Evolutionary conservation across 2,113 vertebrate genomes (phyloP), one percentile per base, ranked within the genome.

Genomic region (Cygnus buccinator): DNA sequence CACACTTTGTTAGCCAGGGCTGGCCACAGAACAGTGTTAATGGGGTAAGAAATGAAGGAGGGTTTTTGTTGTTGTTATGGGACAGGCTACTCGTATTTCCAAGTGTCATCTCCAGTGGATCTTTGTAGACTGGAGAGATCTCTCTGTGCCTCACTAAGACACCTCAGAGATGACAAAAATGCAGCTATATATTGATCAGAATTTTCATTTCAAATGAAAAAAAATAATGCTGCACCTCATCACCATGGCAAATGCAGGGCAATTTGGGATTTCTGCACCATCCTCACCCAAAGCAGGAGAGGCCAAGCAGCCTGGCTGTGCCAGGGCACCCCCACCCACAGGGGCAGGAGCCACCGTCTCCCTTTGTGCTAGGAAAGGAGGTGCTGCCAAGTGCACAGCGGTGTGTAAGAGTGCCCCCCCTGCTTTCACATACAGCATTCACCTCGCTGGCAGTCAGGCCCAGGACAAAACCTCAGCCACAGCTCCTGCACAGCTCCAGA

Each of bases 221-320:
- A 52, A 23, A 59, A 70, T 74, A 41, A 71, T 11, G 26, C 73
- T 55, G n/a, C 16, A 5, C 21, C 46, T 35, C 66, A 57, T 39
- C 85, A 50, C 43, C 33, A 23, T 0, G 0, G 25, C 86, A 68
- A 54, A 62, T n/a, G 41, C 23, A 11, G 50, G 67, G 37, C 70
- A 86, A 21, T 35, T 71, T 19, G 18, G 55, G 50, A 50, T 43
- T 84, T 68, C 65, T 90, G 59, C n/a, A 33, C 37, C 41, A n/a
- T 11, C 35, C 58, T 83, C 62, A 16, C 3, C 3, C 62, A 31
- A n/a, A 65, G 17, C 35, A 12, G 9, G 26, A 62, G 16, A 82
- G 77, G 41, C 52, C 9, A 8, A 0, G 0, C 0, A 0, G 14
- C 63, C 81, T 46, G 20, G 26, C 70, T 81, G 62, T 46, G 66